Percentiles rank a stretch among this genome's conserved stretches.
phyloP scores from a whole-genome alignment of 1,140 invertebrate species.

The Araneus ventricosus region DNA sequence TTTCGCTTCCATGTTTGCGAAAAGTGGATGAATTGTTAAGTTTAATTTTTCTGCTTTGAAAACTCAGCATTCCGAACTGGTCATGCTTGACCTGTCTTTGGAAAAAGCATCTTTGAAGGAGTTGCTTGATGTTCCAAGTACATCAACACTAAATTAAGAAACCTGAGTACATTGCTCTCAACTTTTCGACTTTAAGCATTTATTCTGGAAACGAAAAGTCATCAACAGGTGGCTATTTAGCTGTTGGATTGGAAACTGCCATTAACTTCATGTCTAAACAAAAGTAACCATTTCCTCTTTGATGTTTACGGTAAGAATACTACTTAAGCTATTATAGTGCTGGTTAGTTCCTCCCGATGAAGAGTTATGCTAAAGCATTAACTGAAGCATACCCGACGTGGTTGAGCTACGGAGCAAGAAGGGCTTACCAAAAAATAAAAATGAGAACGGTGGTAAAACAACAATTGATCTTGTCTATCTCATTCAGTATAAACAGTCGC shows the following conservation, averaged over 20 bases:
- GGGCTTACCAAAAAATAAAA: not conserved
- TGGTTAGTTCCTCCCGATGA: not conserved
- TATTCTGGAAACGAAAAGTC: not conserved
- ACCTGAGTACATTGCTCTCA: not conserved
- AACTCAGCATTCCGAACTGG: not conserved
- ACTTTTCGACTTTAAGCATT: not conserved
- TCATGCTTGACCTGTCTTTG: not conserved
- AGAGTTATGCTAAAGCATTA: not conserved
- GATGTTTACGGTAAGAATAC: not conserved
- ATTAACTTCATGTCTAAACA: not conserved
- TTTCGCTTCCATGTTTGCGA: too few species aligned
- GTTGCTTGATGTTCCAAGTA: not conserved
- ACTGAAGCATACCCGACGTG: slow-evolving; percentile 55
- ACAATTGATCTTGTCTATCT: slow-evolving; percentile 17
- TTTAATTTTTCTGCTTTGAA: not conserved
- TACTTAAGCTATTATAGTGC: slow-evolving; percentile 13
- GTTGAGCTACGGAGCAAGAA: slow-evolving; percentile 44
- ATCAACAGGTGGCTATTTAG: not conserved
- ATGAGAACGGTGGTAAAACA: slow-evolving; percentile 20
- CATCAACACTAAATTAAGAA: not conserved
- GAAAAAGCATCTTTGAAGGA: not conserved
- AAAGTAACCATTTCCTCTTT: slow-evolving; percentile 8
- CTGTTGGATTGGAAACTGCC: not conserved
- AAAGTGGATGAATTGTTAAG: too few species aligned
- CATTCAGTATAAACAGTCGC: not conserved